phyloP scores from a whole-genome alignment of 1,140 invertebrate genomes.

The Dendroctonus ponderosae region DNA sequence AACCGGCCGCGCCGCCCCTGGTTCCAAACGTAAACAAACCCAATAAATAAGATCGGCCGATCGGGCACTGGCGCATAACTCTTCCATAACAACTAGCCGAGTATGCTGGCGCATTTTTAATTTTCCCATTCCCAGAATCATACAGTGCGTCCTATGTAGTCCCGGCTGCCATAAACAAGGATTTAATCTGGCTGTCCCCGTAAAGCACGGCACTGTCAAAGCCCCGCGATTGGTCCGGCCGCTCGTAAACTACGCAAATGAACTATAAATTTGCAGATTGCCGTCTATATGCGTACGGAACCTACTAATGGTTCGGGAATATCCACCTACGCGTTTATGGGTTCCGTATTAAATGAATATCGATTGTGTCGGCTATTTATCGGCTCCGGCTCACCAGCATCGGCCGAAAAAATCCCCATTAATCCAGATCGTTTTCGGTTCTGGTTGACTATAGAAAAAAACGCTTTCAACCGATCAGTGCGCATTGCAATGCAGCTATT shows the following conservation, averaged over 20 bases:
- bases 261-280: conserved; percentile 33
- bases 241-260: conserved; percentile 32
- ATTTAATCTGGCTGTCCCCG: conserved; percentile 32
- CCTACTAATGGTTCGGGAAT: conserved; percentile 28
- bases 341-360: background rate
- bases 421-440: no score
- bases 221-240: conserved; percentile 10
- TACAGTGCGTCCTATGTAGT: conserved; percentile 22
- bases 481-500: no score
- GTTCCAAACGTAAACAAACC: conserved; percentile 25
- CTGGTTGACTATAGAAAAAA: no score
- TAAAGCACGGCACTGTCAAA: conserved; percentile 33
- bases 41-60: conserved; percentile 23
- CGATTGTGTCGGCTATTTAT: no score
- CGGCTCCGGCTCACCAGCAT: no score
- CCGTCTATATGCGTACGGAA: conserved; percentile 24
- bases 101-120: conserved; percentile 21
- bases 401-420: no score
- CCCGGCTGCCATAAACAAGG: conserved; percentile 27
- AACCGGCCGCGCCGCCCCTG: conserved; percentile 10
- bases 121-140: conserved; percentile 31
- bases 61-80: conserved; percentile 7
- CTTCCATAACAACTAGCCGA: conserved; percentile 30
- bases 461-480: no score
- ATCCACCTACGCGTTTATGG: conserved; percentile 13